These are phyloP conservation scores for Hippoglossus hippoglossus DNA, from an alignment of 2,797 vertebrate species.

Conservation along the genomic window DNA sequence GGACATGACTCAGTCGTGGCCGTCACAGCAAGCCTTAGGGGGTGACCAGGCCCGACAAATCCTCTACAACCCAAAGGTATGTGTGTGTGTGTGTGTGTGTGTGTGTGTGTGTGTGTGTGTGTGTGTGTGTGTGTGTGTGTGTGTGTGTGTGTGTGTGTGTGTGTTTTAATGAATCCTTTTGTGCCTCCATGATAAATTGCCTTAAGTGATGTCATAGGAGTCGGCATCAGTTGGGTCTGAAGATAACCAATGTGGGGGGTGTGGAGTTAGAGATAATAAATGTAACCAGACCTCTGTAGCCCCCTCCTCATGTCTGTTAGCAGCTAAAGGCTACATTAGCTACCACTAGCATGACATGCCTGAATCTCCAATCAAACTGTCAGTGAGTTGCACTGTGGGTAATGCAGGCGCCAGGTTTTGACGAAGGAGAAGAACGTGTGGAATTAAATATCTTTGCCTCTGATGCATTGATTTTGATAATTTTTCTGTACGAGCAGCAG, in stretches of 20 bases:
- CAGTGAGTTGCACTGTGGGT: constrained; percentile 8
- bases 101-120: too few relatives aligned
- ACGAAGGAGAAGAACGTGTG: background rate
- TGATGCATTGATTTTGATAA: background rate
- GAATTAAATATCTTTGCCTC: background rate
- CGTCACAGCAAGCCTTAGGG: constrained; percentile 88
- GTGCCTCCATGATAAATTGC: too few relatives aligned
- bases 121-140: too few relatives aligned
- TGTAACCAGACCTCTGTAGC: too few relatives aligned
- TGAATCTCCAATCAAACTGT: background rate
- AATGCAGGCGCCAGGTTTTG: background rate
- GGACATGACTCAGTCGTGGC: constrained; percentile 97
- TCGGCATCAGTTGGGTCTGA: too few relatives aligned
- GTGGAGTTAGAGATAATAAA: too few relatives aligned
- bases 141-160: too few relatives aligned
- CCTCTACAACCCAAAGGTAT: constrained; percentile 91
- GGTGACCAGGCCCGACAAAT: constrained; percentile 89
- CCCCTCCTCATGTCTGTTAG: too few relatives aligned
- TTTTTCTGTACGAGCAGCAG: too few relatives aligned
- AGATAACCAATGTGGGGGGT: too few relatives aligned
- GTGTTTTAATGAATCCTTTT: too few relatives aligned
- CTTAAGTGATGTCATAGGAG: too few relatives aligned
- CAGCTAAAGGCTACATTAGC: background rate
- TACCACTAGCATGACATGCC: background rate
- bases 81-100: constrained; percentile 15